Percentiles rank a stretch among this genome's conserved stretches.
Evolutionary conservation across 2,888 invertebrate species (phyloP).

Genomic region (Acleris emargana): DNA sequence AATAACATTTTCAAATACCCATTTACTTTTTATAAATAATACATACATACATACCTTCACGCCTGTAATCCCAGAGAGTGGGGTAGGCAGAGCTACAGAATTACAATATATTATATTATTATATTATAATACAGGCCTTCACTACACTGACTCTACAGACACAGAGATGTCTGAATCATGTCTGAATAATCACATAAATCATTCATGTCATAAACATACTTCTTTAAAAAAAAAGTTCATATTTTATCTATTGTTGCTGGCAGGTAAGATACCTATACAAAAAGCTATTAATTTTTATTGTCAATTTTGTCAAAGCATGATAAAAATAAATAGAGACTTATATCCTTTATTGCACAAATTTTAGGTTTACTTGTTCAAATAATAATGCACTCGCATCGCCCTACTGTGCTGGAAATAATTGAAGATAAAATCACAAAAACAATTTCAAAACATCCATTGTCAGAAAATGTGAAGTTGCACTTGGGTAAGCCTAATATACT

Average conservation of each 20-base stretch:
- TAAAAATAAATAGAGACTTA: background rate
- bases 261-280: background rate
- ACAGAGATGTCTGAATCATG: no score
- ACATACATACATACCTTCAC: no score
- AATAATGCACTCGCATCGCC: conserved; percentile 5
- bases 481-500: conserved; percentile 54
- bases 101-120: no score
- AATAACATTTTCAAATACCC: no score
- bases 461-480: conserved; percentile 63
- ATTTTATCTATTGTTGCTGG: background rate
- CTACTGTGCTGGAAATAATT: conserved; percentile 46
- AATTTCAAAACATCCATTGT: conserved; percentile 54
- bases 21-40: no score
- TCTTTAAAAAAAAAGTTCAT: background rate
- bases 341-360: conserved; percentile 61
- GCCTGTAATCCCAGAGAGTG: no score
- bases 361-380: conserved; percentile 7
- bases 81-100: no score
- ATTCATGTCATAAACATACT: no score
- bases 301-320: conserved; percentile 6
- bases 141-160: no score
- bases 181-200: no score
- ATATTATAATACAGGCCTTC: no score
- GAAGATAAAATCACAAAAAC: conserved; percentile 62
- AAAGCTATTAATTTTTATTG: background rate